Evolutionary conservation across 1,140 invertebrate genomes (phyloP).

Genomic region (Drosophila tsacasi): DNA sequence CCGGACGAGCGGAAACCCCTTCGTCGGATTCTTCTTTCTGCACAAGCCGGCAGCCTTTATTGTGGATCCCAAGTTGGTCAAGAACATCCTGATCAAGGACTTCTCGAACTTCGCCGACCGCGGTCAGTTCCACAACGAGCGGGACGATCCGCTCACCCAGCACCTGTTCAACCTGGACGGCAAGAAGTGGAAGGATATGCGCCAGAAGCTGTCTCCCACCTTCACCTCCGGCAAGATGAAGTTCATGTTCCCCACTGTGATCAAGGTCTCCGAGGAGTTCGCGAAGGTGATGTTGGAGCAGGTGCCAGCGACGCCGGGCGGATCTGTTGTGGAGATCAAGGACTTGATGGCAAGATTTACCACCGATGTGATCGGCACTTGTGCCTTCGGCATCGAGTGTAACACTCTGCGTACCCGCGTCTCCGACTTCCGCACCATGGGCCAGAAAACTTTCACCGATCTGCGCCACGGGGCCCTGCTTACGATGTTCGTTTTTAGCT

Average conservation of each 20-base stretch:
- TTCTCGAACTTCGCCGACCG: constrained; percentile 87
- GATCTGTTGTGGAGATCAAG: constrained; percentile 86
- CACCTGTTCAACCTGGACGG: constrained; percentile 83
- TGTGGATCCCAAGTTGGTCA: constrained; percentile 79
- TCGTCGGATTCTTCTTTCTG: constrained; percentile 65
- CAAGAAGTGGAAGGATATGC: constrained; percentile 85
- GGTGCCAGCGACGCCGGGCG: constrained; percentile 42
- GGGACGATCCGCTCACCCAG: constrained; percentile 77
- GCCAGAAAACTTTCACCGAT: constrained; percentile 52
- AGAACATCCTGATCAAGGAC: constrained; percentile 86
- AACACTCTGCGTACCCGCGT: constrained; percentile 85
- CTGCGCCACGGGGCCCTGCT: constrained; percentile 39
- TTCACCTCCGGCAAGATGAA: constrained; percentile 87
- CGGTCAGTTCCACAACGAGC: constrained; percentile 85
- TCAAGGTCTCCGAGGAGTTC: constrained; percentile 69
- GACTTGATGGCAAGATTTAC: constrained; percentile 88
- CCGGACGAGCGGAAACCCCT: constrained; percentile 59
- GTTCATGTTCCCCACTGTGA: constrained; percentile 86
- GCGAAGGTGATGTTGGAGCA: constrained; percentile 54
- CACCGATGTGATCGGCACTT: constrained; percentile 87
- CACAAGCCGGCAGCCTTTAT: constrained; percentile 52
- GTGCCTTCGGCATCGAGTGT: constrained; percentile 86
- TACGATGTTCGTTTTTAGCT: constrained; percentile 54
- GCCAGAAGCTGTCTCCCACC: constrained; percentile 86
- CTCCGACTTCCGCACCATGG: constrained; percentile 85